Conservation (phyloP, 1,140 invertebrate genomes). For the Drosophila parabipectinata region DNA sequence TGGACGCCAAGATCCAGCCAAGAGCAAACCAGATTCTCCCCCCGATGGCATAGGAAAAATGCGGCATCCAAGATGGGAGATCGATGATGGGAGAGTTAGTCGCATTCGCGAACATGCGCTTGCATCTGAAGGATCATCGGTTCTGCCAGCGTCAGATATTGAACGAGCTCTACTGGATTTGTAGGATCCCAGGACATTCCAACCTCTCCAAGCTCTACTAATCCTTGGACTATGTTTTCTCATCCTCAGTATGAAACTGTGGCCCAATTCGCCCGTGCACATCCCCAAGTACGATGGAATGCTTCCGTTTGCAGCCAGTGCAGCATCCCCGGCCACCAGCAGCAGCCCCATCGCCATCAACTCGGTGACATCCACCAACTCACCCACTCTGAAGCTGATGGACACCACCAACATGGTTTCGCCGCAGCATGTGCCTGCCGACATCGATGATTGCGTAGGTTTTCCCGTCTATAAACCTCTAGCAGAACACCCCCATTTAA, state of each 20-base stretch:
- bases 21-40: conserved; percentile 25
- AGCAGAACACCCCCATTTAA: not conserved
- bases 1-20: not conserved
- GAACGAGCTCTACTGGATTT: conserved; percentile 47
- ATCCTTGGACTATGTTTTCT: not conserved
- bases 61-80: conserved; percentile 3
- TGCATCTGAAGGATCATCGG: conserved; percentile 68
- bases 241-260: conserved; percentile 77
- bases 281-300: conserved; percentile 84
- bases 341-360: conserved; percentile 83
- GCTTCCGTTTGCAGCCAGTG: conserved; percentile 72
- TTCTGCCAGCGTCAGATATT: conserved; percentile 32
- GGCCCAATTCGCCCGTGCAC: conserved; percentile 83
- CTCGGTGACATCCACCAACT: conserved; percentile 83
- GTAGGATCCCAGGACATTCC: conserved; percentile 18
- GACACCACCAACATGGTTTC: conserved; percentile 82
- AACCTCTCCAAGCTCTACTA: not conserved
- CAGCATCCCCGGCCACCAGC: conserved; percentile 68
- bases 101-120: conserved; percentile 77
- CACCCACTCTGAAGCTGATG: conserved; percentile 81
- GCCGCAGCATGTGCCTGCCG: conserved; percentile 70
- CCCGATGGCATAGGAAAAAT: conserved; percentile 15
- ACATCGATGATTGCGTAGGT: conserved; percentile 80
- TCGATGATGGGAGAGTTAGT: not conserved
- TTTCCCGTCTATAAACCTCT: not conserved